Evolutionary conservation across 2,888 invertebrate species (phyloP), one percentile per base, ranked within the genome.

Genomic region (Bembecia ichneumoniformis): DNA sequence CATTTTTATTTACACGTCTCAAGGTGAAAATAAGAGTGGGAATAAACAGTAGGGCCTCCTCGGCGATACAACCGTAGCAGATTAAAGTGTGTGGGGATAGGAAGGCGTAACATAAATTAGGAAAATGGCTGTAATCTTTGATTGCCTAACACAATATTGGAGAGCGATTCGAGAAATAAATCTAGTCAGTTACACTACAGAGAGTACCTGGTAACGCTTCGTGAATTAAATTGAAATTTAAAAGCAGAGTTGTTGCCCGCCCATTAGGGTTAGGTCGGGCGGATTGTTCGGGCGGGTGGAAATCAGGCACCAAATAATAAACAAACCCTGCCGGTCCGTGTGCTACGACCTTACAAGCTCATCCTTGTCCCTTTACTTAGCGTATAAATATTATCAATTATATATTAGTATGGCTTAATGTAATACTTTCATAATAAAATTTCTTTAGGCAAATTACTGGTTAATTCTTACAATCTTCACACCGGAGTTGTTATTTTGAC

Each of bases 1-100:
- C 48, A 54, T 62, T 67, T 69, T 71, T 82, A 82, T 81, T 82
- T 82, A 82, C 78, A 64, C 63, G 64, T 70, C 64, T 67, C 60
- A 75, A 84, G 84, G 81, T 83, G 78, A 82, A 83, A 84, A 83
- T 83, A 82, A 83, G 81, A 83, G 75, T 77, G 75, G 73, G 71
- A 80, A 83, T 82, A 83, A 82, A 83, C 82, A 78, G 76, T 77
- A 74, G 70, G 72, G 74, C 71, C 76, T 71, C 69, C 76, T 66
- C 69, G 64, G 67, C 76, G 78, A 80, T 82, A 87, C 80, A 84
- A 79, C 84, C 73, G 60, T 69, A 71, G 72, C 65, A 84, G 83
- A 87, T 88, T 86, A 87, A 87, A 87, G 79, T 80, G 76, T 81
- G 76, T 64, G 64, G 74, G 72, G 71, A 75, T 71, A 14, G 44